Evolutionary conservation across 2,888 invertebrate species (phyloP).

Genomic region (Bursaphelenchus okinawaensis): DNA sequence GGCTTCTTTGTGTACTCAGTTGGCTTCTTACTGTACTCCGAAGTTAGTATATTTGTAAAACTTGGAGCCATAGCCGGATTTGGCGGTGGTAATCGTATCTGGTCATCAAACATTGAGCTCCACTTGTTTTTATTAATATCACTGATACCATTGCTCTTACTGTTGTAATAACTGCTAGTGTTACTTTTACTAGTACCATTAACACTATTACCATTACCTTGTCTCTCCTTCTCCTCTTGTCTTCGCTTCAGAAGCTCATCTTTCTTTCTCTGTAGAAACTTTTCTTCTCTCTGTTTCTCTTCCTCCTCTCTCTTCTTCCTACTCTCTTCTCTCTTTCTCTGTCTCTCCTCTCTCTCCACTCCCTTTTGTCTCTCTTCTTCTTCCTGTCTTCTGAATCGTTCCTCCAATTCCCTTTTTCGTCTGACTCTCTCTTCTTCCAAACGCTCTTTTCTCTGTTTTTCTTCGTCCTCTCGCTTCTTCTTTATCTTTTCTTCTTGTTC

Average conservation of each 20-base stretch:
- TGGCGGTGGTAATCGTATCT: not conserved
- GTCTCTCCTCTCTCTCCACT: not conserved
- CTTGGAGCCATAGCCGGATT: not conserved
- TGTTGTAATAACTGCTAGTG: no score
- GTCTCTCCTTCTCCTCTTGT: no score
- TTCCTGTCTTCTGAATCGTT: not conserved
- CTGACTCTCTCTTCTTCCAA: not conserved
- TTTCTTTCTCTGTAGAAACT: no score
- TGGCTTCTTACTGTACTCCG: no score
- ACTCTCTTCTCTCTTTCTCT: not conserved
- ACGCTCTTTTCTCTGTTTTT: not conserved
- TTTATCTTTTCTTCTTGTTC: not conserved
- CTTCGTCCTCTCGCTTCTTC: not conserved
- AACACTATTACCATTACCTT: no score
- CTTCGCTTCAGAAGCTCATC: no score
- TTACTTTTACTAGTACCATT: no score
- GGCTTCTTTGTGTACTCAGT: no score
- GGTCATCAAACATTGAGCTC: no score
- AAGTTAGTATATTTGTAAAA: no score
- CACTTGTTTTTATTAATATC: no score
- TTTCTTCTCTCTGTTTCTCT: not conserved
- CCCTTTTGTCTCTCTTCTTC: not conserved
- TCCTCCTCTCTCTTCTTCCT: not conserved
- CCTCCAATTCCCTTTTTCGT: not conserved
- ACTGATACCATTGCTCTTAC: no score